Base-by-base conservation (phyloP, 1,140 invertebrate species). In the Alviniconcha marisindica region DNA sequence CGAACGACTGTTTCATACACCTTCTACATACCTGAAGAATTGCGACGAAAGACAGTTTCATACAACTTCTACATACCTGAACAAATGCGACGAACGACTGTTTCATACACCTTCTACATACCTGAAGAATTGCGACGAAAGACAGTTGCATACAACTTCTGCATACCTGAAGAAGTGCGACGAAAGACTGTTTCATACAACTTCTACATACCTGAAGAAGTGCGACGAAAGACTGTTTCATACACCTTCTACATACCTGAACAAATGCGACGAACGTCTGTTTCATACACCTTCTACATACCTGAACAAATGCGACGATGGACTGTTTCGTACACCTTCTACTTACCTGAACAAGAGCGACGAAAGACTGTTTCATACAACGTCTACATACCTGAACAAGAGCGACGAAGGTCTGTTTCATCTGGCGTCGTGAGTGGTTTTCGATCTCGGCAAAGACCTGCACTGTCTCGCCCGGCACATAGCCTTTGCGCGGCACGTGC, bases 401-500 rank as follows among this genome's bases (percentile, higher is more conserved):
- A 21, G 7, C 71, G 5, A 44, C 71, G 33, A 5, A 74, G 7
- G 14, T 78, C 21, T 33, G 3, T 12, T 36, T 66, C 44, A 86
- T 86, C 74, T 71, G 83, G 15, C 87, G 60, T 10, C 78, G 71
- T 7, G 82, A 83, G 28, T 85, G 81, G 69, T 90, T 88, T 33
- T 48, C 66, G 0, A 89, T 85, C 76, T 89, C 86, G 15, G 83
- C 87, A 28, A 82, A 84, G 10, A 89, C n/a, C 21, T 33, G 40
- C 14, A 90, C 86, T 15, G 83, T 66, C 54, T 90, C 89, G 28
- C 89, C 89, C 48, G 88, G 85, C 21, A 90, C 89, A 76, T 87
- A 90, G n/a, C 88, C 89, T 21, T 44, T 63, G 36, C 85, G 79
- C 36, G 87, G 82, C 28, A 86, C 31, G 76, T 79, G 51, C 42